A percentile compares a stretch with the other conserved stretches of the same genome.
phyloP scores from a whole-genome alignment of 2,113 vertebrate species.

The Tamias sibiricus region DNA sequence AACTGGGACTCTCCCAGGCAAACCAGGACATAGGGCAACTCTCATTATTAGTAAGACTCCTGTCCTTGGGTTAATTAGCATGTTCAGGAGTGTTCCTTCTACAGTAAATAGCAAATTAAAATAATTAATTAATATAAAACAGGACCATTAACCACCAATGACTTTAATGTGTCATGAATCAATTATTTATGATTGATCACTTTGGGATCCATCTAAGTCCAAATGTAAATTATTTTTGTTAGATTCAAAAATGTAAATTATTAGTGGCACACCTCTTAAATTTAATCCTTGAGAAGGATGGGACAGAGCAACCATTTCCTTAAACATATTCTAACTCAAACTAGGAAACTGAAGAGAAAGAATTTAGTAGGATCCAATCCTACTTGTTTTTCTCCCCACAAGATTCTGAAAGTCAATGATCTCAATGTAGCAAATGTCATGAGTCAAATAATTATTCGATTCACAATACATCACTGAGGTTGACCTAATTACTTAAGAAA shows the following conservation, averaged over 20 bases:
- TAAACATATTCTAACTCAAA: not conserved
- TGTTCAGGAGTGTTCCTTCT: not conserved
- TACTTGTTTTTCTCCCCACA: not conserved
- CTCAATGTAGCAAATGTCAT: not conserved
- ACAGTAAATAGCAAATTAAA: conserved; percentile 22
- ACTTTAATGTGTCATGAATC: not conserved
- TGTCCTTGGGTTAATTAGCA: not conserved
- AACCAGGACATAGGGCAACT: not conserved
- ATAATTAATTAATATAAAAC: not conserved
- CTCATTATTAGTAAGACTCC: not conserved
- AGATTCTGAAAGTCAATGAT: not conserved
- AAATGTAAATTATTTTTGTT: conserved; percentile 34
- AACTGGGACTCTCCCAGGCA: not conserved
- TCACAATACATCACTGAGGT: not conserved
- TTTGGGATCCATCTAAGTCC: not conserved
- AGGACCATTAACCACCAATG: not conserved
- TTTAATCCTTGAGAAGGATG: not conserved
- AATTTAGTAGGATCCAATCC: not conserved
- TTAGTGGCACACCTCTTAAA: not conserved
- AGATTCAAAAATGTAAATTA: conserved; percentile 45
- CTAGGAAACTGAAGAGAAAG: not conserved
- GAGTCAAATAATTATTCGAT: not conserved
- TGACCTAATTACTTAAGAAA: not conserved
- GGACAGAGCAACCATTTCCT: not conserved
- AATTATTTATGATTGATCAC: conserved; percentile 16